Evolutionary conservation across 2,797 vertebrate species (phyloP).

Genomic region (Nannoperca obscura): DNA sequence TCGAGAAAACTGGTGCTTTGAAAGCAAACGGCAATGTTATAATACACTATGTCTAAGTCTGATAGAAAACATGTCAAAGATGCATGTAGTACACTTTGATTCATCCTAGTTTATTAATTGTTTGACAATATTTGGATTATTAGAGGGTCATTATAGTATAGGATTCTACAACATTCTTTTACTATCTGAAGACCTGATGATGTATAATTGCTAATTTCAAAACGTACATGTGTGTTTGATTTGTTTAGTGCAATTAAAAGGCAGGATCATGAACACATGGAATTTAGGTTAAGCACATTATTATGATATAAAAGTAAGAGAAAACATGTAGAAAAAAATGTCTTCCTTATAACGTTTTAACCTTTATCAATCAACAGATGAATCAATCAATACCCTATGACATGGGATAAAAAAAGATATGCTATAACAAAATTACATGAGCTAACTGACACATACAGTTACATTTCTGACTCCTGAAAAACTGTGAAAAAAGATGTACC

Average conservation of each 20-base stretch:
- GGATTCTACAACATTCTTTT: neutral
- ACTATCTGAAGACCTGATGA: neutral
- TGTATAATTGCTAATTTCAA: neutral
- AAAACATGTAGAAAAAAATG: too few relatives aligned
- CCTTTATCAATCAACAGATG: neutral
- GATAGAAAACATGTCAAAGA: conserved; percentile 12
- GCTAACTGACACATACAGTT: conserved; percentile 6
- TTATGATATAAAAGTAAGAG: too few relatives aligned
- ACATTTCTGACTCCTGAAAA: neutral
- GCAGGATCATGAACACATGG: neutral
- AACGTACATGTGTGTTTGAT: neutral
- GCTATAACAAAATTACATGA: neutral
- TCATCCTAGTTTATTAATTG: neutral
- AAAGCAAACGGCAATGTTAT: conserved; percentile 31
- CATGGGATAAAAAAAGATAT: neutral
- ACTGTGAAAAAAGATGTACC: neutral
- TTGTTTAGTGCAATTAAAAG: neutral
- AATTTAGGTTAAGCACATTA: neutral
- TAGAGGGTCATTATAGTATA: neutral
- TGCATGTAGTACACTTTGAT: neutral
- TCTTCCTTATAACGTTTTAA: neutral
- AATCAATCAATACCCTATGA: conserved; percentile 1
- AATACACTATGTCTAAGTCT: conserved; percentile 6
- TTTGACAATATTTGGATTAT: neutral
- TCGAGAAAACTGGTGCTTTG: conserved; percentile 20